Evolutionary conservation across 2,888 invertebrate species (phyloP), one percentile per base, ranked within the genome.

Genomic region (Alentia gelatinosa): DNA sequence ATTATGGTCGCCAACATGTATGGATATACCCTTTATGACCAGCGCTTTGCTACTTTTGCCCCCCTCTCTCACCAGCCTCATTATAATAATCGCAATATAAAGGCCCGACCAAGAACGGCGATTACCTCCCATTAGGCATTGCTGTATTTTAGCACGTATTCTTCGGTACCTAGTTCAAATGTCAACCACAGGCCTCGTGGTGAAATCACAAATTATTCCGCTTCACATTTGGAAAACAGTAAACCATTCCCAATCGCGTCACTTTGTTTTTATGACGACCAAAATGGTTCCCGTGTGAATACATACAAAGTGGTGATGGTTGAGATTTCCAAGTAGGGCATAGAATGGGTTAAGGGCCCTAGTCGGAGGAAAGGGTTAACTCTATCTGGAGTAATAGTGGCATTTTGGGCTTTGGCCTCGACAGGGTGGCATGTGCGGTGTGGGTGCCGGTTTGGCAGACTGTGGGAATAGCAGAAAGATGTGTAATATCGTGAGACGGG

Each of bases 401-500:
- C 50, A 86, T 83, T 83, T 83, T 19, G 83, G 83, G 83, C 83
- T 5, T 40, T 83, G 83, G 83, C 83, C 83, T 40, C 23, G 40
- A 83, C 83, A 40, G 83, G 83, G 83, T 83, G 83, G 40, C 83
- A 83, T 83, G 83, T 40, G 37, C 40, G 37, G 39, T 15, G 39
- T 35, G 23, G 37, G 68, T 26, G 23, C 56, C 56, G n/a, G 74
- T 74, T 74, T 74, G 74, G 74, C 74, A 74, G 56, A 74, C 74
- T 74, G 74, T 79, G 86, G 86, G 47, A 86, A 42, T 86, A 47
- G 47, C 33, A 86, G 86, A 47, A 47, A 47, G 86, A 86, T 47
- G 86, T 42, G 86, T 86, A 86, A 86, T 86, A 47, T 50, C 50
- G 86, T 33, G 86, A 86, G 86, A 86, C 50, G 50, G 86, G 86